These are phyloP conservation scores for Nomada ferruginata DNA, from an alignment of 2,888 invertebrate genomes.

Conservation along the genomic window DNA sequence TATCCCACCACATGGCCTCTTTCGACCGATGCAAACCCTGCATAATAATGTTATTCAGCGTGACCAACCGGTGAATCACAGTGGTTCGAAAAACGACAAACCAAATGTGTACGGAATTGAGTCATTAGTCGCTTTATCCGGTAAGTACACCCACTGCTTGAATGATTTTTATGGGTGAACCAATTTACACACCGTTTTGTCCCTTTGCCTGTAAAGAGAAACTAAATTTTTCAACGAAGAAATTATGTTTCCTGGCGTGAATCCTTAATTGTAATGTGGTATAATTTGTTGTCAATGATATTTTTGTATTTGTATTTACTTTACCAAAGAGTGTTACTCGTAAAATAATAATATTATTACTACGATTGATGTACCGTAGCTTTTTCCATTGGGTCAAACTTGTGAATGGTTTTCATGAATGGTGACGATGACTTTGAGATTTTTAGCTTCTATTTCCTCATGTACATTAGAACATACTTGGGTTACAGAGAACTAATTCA, in stretches of 20 bases:
- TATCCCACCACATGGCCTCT: constrained; percentile 52
- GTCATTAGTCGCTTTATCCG: constrained; percentile 49
- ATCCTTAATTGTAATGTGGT: too few relatives aligned
- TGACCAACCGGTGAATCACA: constrained; percentile 68
- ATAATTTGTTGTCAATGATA: neutral
- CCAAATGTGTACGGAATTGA: constrained; percentile 48
- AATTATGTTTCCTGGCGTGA: too few relatives aligned
- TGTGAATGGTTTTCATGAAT: too few relatives aligned
- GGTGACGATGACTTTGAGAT: too few relatives aligned
- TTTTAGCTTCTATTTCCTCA: too few relatives aligned
- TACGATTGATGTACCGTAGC: too few relatives aligned
- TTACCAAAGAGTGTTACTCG: too few relatives aligned
- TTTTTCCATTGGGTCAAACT: too few relatives aligned
- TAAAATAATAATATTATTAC: too few relatives aligned
- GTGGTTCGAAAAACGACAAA: constrained; percentile 46
- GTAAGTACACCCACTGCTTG: neutral
- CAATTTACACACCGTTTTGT: neutral
- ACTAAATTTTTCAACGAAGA: neutral
- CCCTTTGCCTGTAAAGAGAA: neutral
- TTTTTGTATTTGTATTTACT: too few relatives aligned
- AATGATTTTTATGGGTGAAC: neutral
- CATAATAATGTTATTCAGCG: constrained; percentile 71
- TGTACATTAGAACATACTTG: too few relatives aligned
- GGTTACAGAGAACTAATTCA: constrained; percentile 3
- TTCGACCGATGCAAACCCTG: constrained; percentile 69